phyloP scores from a whole-genome alignment of 2,888 invertebrate species.

The Xylocampa areola region DNA sequence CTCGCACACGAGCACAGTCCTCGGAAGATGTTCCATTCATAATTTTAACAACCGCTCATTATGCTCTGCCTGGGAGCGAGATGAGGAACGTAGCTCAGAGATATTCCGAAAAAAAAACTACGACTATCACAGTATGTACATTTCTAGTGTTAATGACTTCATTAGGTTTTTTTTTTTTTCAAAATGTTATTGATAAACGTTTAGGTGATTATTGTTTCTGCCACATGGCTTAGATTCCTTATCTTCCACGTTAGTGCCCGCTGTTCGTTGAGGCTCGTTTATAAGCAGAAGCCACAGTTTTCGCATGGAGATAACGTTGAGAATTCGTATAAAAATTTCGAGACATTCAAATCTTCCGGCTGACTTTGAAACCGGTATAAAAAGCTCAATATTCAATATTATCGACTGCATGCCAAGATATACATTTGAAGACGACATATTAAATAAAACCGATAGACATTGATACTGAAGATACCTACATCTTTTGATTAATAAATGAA shows the following conservation, averaged over 20 bases:
- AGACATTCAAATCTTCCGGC: constrained; percentile 49
- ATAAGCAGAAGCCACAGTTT: constrained; percentile 33
- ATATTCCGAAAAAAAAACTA: constrained; percentile 68
- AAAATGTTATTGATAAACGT: constrained; percentile 10
- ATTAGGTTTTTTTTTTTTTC: constrained; percentile 19
- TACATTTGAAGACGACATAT: constrained; percentile 23
- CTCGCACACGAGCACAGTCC: constrained; percentile 64
- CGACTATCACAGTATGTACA: constrained; percentile 26
- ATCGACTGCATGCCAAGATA: constrained; percentile 32
- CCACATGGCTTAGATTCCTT: background rate
- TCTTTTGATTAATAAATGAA: no score
- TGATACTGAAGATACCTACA: no score
- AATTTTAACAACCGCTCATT: constrained; percentile 88
- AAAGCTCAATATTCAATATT: constrained; percentile 41
- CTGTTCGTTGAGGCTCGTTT: constrained; percentile 14
- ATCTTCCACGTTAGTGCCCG: constrained; percentile 9
- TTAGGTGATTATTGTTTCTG: background rate
- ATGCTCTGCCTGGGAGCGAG: constrained; percentile 76
- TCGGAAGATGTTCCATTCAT: constrained; percentile 85
- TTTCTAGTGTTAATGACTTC: constrained; percentile 33
- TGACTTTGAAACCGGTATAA: constrained; percentile 51
- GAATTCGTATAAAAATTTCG: constrained; percentile 47
- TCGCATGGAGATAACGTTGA: constrained; percentile 37
- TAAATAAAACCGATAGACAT: background rate
- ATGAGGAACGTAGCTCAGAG: constrained; percentile 72